These are phyloP conservation scores for Apis cerana DNA, from an alignment of 1,140 invertebrate species.

Conservation along the genomic window DNA sequence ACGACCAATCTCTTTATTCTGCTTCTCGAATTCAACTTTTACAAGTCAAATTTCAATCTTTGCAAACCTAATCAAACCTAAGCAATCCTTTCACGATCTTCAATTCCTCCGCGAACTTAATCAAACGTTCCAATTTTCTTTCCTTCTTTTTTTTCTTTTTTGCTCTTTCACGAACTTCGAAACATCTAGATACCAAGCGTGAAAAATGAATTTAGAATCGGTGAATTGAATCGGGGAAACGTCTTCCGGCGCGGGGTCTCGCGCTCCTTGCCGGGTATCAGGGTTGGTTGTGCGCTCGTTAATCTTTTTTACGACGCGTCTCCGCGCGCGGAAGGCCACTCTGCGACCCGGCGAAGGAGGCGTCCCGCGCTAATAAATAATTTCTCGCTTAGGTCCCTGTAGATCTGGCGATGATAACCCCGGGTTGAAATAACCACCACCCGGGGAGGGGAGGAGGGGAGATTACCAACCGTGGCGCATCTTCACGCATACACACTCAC, in stretches of 20 bases:
- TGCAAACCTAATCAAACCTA: no score
- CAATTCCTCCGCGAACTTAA: no score
- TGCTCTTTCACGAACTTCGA: no score
- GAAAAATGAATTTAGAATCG: no score
- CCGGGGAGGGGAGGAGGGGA: constrained; percentile 65
- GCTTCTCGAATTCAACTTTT: no score
- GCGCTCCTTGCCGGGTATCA: constrained; percentile 37
- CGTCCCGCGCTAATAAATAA: constrained; percentile 80
- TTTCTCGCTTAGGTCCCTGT: constrained; percentile 79
- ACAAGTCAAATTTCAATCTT: no score
- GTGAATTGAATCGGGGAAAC: no score
- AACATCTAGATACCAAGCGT: no score
- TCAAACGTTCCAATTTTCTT: no score
- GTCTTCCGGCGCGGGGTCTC: constrained; percentile 52
- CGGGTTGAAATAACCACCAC: constrained; percentile 76
- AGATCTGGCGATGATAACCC: constrained; percentile 81
- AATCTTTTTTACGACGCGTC: constrained; percentile 79
- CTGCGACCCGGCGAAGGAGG: constrained; percentile 77
- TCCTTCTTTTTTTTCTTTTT: no score
- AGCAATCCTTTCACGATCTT: no score
- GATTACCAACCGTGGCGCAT: constrained; percentile 34
- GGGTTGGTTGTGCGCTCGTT: constrained; percentile 74
- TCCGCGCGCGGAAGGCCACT: constrained; percentile 65
- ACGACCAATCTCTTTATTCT: no score
- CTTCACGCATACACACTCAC: constrained; percentile 23